These are phyloP conservation scores for Proisotoma minuta DNA, from an alignment of 2,888 invertebrate genomes.

Conservation along the genomic window DNA sequence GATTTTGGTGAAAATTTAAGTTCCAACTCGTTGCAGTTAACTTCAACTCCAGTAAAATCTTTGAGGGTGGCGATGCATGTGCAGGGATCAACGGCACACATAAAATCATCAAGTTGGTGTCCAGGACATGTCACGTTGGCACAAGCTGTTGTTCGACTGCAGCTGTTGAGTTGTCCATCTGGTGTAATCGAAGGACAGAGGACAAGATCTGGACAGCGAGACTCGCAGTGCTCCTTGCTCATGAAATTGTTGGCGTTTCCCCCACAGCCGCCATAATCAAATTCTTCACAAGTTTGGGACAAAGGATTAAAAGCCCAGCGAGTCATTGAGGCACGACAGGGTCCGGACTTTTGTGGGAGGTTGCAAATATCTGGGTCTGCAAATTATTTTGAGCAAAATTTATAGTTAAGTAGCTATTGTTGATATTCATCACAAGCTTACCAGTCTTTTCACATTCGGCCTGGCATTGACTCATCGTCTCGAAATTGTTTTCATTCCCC, in stretches of 20 bases:
- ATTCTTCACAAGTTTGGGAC: conserved; percentile 68
- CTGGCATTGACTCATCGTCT: conserved; percentile 50
- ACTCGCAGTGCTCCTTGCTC: conserved; percentile 69
- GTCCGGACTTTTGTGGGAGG: conserved; percentile 63
- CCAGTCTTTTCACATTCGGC: conserved; percentile 41
- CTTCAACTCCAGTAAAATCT: conserved; percentile 26
- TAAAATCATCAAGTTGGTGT: conserved; percentile 44
- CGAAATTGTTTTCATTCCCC: conserved; percentile 52
- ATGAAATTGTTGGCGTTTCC: conserved; percentile 82
- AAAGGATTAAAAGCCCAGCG: conserved; percentile 74
- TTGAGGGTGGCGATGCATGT: conserved; percentile 46
- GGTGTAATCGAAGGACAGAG: conserved; percentile 49
- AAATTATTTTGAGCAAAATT: conserved; percentile 8
- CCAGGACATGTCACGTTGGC: conserved; percentile 47
- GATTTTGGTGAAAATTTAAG: not conserved
- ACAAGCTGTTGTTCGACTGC: conserved; percentile 49
- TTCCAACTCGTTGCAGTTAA: conserved; percentile 19
- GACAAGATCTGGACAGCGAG: conserved; percentile 47
- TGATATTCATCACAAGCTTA: too few relatives aligned
- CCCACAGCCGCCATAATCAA: conserved; percentile 67
- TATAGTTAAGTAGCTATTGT: too few relatives aligned
- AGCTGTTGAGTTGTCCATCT: conserved; percentile 46
- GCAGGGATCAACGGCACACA: conserved; percentile 50
- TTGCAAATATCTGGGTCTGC: conserved; percentile 67
- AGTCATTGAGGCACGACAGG: conserved; percentile 53